Percentiles rank a stretch among this genome's conserved stretches.
These are phyloP conservation scores for Eristalis intricaria DNA, from an alignment of 2,888 invertebrate genomes.

Conservation along the genomic window DNA sequence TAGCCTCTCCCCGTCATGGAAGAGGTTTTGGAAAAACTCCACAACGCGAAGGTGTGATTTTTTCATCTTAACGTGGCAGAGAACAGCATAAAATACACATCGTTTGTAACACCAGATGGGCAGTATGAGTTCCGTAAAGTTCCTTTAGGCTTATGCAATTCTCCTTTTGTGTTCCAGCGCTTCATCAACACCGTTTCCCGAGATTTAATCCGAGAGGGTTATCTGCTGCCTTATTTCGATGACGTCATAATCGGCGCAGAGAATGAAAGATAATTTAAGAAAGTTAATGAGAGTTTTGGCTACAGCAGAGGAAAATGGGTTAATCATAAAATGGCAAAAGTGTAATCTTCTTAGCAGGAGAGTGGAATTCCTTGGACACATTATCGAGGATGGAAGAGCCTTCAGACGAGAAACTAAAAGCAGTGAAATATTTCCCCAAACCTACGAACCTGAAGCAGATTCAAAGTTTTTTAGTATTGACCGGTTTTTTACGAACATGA, in stretches of 20 bases:
- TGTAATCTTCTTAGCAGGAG: conserved; percentile 9
- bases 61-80: no score
- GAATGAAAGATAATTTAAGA: background rate
- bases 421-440: conserved; percentile 5
- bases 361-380: conserved; percentile 6
- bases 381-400: background rate
- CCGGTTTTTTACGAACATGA: conserved; percentile 4
- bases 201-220: conserved; percentile 35
- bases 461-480: background rate
- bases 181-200: no score
- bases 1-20: no score
- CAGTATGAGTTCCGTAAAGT: conserved; percentile 70
- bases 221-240: no score
- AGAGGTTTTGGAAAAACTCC: no score
- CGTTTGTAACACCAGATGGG: conserved; percentile 73
- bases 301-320: background rate
- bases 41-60: no score
- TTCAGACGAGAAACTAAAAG: background rate
- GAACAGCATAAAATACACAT: conserved; percentile 63
- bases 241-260: background rate
- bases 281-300: conserved; percentile 7
- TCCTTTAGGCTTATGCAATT: conserved; percentile 65
- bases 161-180: background rate
- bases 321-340: conserved; percentile 7
- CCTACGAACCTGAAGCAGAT: background rate